Conservation (phyloP, 2,113 vertebrate species). For the Conger conger region DNA sequence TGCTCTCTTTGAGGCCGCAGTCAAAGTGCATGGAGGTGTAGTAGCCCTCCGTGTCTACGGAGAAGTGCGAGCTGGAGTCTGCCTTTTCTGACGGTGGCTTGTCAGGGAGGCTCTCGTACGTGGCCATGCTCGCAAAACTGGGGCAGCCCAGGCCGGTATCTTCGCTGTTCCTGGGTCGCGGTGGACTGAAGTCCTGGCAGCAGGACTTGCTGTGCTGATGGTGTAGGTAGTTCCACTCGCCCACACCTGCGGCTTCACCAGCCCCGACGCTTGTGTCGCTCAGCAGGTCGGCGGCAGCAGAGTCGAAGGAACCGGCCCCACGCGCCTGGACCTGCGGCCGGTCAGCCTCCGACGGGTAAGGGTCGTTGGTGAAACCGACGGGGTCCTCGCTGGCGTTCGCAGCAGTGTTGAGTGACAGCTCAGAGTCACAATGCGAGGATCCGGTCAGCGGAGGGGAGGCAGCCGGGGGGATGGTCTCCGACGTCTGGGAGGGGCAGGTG, state of each 20-base stretch:
- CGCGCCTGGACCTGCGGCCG: slow-evolving; percentile 80
- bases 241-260: slow-evolving; percentile 74
- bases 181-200: slow-evolving; percentile 83
- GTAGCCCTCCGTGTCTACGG: slow-evolving; percentile 85
- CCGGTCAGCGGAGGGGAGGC: slow-evolving; percentile 95
- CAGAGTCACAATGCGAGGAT: slow-evolving; percentile 97
- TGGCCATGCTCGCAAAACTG: slow-evolving; percentile 83
- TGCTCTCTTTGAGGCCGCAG: slow-evolving; percentile 84
- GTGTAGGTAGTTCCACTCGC: slow-evolving; percentile 95
- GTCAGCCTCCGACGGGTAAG: slow-evolving; percentile 79
- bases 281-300: slow-evolving; percentile 89
- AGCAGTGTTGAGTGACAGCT: slow-evolving; percentile 90
- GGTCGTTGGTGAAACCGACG: slow-evolving; percentile 82
- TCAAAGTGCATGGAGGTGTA: slow-evolving; percentile 95
- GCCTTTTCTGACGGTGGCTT: slow-evolving; percentile 79
- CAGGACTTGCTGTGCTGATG: slow-evolving; percentile 86
- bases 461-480: slow-evolving; percentile 93
- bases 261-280: slow-evolving; percentile 94
- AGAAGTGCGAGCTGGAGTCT: slow-evolving; percentile 83
- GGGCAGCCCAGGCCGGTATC: slow-evolving; percentile 70
- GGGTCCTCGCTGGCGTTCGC: slow-evolving; percentile 87
- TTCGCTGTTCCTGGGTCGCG: slow-evolving; percentile 71
- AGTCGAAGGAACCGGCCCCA: slow-evolving; percentile 91
- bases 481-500: slow-evolving; percentile 95
- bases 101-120: slow-evolving; percentile 84